phyloP scores from a whole-genome alignment of 2,888 invertebrate genomes.

The Sarcophaga variegata region DNA sequence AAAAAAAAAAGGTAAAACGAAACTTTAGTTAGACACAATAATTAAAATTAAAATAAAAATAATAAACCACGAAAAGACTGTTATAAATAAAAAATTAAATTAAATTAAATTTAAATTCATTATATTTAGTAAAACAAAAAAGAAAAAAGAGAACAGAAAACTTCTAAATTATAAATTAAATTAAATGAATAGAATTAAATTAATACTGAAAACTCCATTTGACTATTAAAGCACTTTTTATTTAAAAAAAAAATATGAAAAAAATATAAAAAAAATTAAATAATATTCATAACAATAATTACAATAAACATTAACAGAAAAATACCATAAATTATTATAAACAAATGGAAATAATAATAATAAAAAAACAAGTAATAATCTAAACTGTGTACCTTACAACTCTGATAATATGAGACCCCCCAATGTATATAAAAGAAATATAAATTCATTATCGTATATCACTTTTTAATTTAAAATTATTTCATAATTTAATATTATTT shows the following conservation, averaged over 20 bases:
- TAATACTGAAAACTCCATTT: no score
- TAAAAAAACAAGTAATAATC: not conserved
- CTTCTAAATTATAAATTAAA: no score
- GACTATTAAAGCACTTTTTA: conserved; percentile 18
- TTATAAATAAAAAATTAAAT: conserved; percentile 40
- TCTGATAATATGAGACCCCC: conserved; percentile 60
- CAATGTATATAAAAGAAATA: conserved; percentile 14
- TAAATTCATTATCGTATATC: no score
- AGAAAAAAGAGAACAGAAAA: not conserved
- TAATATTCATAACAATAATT: no score
- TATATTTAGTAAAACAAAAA: conserved; percentile 7
- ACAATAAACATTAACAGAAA: no score
- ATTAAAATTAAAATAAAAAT: conserved; percentile 41
- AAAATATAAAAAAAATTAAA: no score
- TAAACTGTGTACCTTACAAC: conserved; percentile 52
- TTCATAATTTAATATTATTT: no score
- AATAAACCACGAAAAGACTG: conserved; percentile 60
- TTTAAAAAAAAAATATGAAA: no score
- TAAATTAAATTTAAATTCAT: conserved; percentile 4
- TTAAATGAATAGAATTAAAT: no score
- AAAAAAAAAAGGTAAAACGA: not conserved
- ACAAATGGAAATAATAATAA: conserved; percentile 4
- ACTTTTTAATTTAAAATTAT: no score
- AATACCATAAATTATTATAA: conserved; percentile 15
- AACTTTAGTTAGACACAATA: conserved; percentile 62